phyloP scores from a whole-genome alignment of 1,140 invertebrate species.

The Drosophila serrata region DNA sequence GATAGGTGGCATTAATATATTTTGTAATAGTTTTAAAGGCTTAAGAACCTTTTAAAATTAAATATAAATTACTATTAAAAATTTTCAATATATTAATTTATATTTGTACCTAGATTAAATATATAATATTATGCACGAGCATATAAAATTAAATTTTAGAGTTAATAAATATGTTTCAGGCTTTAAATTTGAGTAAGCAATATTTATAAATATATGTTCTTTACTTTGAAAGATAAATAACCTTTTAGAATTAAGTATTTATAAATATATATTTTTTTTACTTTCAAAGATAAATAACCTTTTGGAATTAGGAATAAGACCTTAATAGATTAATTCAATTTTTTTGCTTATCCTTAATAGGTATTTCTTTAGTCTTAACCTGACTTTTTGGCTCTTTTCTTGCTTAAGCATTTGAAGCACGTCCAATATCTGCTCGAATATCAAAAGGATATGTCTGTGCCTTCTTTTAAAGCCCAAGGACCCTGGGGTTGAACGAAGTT shows the following conservation, averaged over 20 bases:
- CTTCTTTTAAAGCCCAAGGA: not conserved
- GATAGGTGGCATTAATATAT: too few relatives aligned
- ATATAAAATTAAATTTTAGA: too few relatives aligned
- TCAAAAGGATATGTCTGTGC: slow-evolving; percentile 42
- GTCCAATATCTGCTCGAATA: slow-evolving; percentile 54
- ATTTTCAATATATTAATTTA: not conserved
- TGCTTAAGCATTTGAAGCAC: slow-evolving; percentile 66
- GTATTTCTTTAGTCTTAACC: not conserved
- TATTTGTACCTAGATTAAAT: not conserved
- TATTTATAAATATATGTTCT: too few relatives aligned
- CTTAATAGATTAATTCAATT: not conserved
- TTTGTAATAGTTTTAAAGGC: not conserved
- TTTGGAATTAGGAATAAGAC: too few relatives aligned
- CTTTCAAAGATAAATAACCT: too few relatives aligned
- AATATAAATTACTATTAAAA: not conserved
- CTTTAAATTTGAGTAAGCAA: too few relatives aligned
- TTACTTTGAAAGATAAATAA: too few relatives aligned
- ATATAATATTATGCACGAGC: too few relatives aligned
- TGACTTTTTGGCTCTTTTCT: not conserved
- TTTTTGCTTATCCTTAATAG: not conserved
- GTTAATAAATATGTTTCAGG: too few relatives aligned
- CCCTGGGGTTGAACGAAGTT: slow-evolving; percentile 29
- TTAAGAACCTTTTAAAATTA: not conserved
- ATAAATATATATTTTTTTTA: too few relatives aligned
- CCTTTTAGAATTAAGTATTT: too few relatives aligned